Conservation (phyloP, 2,797 vertebrate genomes). For the Malurus leucopterus region DNA sequence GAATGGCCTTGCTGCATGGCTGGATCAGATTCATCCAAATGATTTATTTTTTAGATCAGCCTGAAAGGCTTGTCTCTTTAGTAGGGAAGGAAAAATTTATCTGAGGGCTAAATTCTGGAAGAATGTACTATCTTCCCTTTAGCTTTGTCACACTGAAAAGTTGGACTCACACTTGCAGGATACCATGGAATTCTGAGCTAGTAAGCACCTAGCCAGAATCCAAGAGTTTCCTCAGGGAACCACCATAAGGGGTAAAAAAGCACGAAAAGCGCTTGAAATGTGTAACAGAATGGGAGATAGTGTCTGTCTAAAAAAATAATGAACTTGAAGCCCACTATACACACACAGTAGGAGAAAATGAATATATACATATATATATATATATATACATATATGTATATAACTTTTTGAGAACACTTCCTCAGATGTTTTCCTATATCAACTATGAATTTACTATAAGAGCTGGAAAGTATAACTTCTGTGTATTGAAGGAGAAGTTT, state of each 20-base stretch:
- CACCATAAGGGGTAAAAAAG: not conserved
- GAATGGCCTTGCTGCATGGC: not conserved
- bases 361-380: rapidly evolving
- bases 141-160: not conserved
- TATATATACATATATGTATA: not conserved
- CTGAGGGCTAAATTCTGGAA: not conserved
- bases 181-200: not conserved
- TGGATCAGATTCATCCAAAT: not conserved
- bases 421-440: not conserved
- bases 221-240: not conserved
- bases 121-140: not conserved
- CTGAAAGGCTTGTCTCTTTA: not conserved
- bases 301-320: not conserved
- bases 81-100: not conserved
- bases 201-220: not conserved
- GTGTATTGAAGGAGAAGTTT: not conserved
- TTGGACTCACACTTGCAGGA: not conserved
- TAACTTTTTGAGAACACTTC: not conserved
- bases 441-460: not conserved
- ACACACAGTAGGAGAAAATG: not conserved
- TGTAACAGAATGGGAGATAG: not conserved
- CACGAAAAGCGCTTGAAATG: not conserved
- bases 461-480: not conserved
- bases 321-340: not conserved
- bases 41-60: not conserved